A percentile compares a stretch with the other conserved stretches of the same genome.
phyloP scores from a whole-genome alignment of 2,113 vertebrate species.

The Sylvilagus bachmani region DNA sequence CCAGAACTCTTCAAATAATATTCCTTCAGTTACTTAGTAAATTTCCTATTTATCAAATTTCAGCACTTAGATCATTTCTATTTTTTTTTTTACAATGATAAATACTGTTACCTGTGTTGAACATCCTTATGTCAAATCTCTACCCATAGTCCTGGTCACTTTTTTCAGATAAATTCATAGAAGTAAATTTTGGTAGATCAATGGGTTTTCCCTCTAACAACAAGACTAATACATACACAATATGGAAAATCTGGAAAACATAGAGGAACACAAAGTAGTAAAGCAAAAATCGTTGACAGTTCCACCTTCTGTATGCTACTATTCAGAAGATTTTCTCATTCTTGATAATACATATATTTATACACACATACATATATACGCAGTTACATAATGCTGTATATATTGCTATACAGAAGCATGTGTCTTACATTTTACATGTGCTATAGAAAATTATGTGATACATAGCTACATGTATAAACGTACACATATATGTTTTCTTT shows the following conservation, averaged over 20 bases:
- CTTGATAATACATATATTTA: background rate
- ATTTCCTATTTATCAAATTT: background rate
- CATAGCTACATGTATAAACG: background rate
- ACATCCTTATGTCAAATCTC: background rate
- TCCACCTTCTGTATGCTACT: background rate
- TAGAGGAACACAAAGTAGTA: background rate
- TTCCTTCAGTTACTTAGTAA: constrained; percentile 1
- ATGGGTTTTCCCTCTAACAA: background rate
- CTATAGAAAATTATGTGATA: background rate
- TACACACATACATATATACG: background rate
- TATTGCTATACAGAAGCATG: background rate
- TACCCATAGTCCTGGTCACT: background rate
- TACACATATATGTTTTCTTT: constrained; percentile 67
- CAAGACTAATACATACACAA: background rate
- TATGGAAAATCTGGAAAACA: background rate
- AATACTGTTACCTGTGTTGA: background rate
- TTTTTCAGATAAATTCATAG: constrained; percentile 27
- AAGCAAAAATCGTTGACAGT: background rate
- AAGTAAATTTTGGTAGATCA: background rate
- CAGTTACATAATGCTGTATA: background rate
- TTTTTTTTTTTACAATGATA: too few relatives aligned
- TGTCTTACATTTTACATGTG: background rate
- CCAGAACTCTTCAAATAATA: constrained; percentile 1
- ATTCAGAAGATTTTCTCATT: constrained; percentile 1
- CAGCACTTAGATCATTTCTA: too few relatives aligned